Percentiles rank a stretch among this genome's conserved stretches.
phyloP scores from a whole-genome alignment of 2,888 invertebrate species.

The Merodon equestris region DNA sequence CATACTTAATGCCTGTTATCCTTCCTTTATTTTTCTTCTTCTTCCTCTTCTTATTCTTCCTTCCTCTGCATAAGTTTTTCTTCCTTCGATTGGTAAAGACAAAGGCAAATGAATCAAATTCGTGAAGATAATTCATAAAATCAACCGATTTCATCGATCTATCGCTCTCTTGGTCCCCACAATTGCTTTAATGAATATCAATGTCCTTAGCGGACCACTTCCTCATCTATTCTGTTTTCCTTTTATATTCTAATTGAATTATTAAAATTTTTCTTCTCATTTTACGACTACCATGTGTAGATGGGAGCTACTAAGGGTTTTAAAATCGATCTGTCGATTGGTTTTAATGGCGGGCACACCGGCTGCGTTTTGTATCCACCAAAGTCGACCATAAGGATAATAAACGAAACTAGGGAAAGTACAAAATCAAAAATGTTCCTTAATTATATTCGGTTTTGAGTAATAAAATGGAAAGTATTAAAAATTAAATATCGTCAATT shows the following conservation, averaged over 20 bases:
- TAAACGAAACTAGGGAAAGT: constrained; percentile 33
- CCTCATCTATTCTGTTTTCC: constrained; percentile 10
- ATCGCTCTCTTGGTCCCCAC: constrained; percentile 1
- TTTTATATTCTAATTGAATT: constrained; percentile 58
- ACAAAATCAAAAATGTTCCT: constrained; percentile 46
- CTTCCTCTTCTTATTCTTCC: no score
- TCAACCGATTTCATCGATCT: constrained; percentile 57
- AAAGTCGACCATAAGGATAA: constrained; percentile 16
- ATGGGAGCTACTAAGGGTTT: not conserved
- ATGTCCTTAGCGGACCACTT: constrained; percentile 45
- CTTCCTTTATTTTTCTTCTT: constrained; percentile 23
- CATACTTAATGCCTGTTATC: constrained; percentile 61
- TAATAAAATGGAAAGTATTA: constrained; percentile 55
- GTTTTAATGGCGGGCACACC: constrained; percentile 34
- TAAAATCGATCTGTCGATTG: constrained; percentile 47
- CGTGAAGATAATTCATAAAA: constrained; percentile 66
- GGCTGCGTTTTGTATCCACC: not conserved
- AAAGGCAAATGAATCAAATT: constrained; percentile 31
- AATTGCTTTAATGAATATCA: constrained; percentile 52
- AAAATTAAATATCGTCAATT: constrained; percentile 63
- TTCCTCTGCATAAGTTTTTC: no score
- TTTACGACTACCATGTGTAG: constrained; percentile 33
- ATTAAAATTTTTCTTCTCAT: constrained; percentile 35
- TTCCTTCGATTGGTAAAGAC: not conserved
- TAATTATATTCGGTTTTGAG: constrained; percentile 50